Evolutionary conservation across 2,113 vertebrate genomes (phyloP).

Genomic region (Misgurnus anguillicaudatus): DNA sequence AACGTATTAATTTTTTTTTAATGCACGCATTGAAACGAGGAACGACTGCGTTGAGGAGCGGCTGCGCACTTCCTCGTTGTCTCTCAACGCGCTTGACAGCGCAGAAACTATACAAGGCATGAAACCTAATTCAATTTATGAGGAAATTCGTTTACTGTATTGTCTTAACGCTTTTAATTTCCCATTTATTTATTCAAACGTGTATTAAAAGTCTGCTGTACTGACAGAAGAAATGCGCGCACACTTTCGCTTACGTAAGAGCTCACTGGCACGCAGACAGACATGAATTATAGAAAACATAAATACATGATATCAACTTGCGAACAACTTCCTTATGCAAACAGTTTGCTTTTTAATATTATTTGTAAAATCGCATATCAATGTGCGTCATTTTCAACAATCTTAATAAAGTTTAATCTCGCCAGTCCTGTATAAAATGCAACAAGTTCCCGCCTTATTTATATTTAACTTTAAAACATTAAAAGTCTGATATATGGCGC

Average conservation of each 20-base stretch:
- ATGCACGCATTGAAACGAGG: too few relatives aligned
- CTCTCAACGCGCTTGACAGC: neutral
- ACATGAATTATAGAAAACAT: conserved; percentile 12
- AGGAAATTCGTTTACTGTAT: neutral
- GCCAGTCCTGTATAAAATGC: neutral
- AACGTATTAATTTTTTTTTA: too few relatives aligned
- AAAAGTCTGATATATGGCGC: neutral
- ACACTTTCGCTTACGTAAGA: conserved; percentile 32
- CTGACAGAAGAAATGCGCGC: conserved; percentile 10
- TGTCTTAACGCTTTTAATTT: neutral
- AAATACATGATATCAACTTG: neutral
- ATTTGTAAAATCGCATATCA: too few relatives aligned
- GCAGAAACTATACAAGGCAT: neutral
- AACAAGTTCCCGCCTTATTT: neutral
- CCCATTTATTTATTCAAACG: neutral
- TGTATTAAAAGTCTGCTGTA: neutral
- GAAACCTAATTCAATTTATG: neutral
- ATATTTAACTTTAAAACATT: neutral
- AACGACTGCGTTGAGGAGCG: neutral
- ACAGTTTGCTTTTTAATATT: neutral
- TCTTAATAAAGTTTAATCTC: neutral
- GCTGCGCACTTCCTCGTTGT: conserved; percentile 4
- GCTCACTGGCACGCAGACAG: neutral
- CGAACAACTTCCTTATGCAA: neutral
- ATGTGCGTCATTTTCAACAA: conserved; percentile 11